A percentile compares a stretch with the other conserved stretches of the same genome.
Conservation (phyloP, 2,113 vertebrate species). For the Hypomesus transpacificus region DNA sequence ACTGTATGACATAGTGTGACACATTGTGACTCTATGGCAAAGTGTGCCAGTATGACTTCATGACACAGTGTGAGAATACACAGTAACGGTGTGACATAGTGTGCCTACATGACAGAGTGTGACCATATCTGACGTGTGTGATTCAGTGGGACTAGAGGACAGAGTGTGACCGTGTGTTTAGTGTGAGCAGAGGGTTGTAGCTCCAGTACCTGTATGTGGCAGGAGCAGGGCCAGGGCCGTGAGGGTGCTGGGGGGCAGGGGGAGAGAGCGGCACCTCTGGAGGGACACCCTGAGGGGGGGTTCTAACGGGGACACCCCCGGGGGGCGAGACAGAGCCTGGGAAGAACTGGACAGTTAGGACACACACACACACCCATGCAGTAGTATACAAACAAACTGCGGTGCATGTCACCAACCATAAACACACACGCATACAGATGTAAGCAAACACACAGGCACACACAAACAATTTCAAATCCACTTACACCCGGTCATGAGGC, state of each 20-base stretch:
- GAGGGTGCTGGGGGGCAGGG: constrained; percentile 77
- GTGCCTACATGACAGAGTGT: too few species aligned
- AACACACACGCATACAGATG: neutral
- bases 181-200: neutral
- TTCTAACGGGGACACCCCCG: constrained; percentile 69
- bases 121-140: too few species aligned
- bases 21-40: too few species aligned
- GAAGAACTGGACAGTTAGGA: constrained; percentile 64
- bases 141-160: neutral
- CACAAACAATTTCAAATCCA: neutral
- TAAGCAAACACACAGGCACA: constrained; percentile 12
- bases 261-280: constrained; percentile 81
- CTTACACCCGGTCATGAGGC: neutral
- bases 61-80: too few species aligned
- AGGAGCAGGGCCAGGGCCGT: constrained; percentile 72
- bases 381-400: constrained; percentile 9
- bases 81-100: too few species aligned
- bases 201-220: constrained; percentile 64
- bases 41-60: too few species aligned
- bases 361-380: constrained; percentile 23
- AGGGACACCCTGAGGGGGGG: constrained; percentile 77
- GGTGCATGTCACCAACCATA: neutral
- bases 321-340: constrained; percentile 73
- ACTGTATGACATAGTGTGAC: too few species aligned
- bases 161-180: too few species aligned